A percentile compares a stretch with the other conserved stretches of the same genome.
Conservation (phyloP, 2,113 vertebrate genomes). For the Gymnocephalus cernua region DNA sequence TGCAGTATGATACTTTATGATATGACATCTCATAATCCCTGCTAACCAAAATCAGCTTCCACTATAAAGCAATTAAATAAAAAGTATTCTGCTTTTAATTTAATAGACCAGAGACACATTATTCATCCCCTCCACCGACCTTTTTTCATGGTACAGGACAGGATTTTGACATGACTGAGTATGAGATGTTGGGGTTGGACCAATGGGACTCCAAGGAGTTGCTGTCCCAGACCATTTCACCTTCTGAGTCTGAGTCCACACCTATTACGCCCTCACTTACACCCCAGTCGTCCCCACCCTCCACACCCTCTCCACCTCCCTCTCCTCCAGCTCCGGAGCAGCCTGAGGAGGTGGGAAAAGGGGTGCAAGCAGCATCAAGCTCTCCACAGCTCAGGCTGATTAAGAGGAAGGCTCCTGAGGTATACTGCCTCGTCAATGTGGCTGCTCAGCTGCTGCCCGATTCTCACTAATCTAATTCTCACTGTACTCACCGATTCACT, state of each 20-base stretch:
- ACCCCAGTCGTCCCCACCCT: conserved; percentile 53
- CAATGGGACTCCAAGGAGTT: conserved; percentile 66
- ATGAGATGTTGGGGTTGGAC: conserved; percentile 82
- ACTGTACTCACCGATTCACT: conserved; percentile 74
- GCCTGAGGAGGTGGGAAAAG: conserved; percentile 65
- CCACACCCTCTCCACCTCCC: conserved; percentile 60
- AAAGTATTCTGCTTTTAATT: conserved; percentile 2
- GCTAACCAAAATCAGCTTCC: neutral
- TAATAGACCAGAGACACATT: conserved; percentile 9
- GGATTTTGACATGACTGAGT: conserved; percentile 84
- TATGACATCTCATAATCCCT: neutral
- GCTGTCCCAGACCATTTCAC: conserved; percentile 42
- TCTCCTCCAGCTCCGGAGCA: conserved; percentile 58
- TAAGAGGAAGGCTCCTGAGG: conserved; percentile 87
- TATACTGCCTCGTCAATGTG: conserved; percentile 63
- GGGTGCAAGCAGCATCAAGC: conserved; percentile 47
- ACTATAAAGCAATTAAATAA: conserved; percentile 4
- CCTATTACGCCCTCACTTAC: conserved; percentile 53
- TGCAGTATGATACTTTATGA: conserved; percentile 9
- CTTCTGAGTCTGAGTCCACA: conserved; percentile 56
- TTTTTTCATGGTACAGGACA: conserved; percentile 77
- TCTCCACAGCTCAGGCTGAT: conserved; percentile 76
- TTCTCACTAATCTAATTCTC: no score
- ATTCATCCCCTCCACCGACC: conserved; percentile 52
- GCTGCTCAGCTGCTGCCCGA: conserved; percentile 75